Evolutionary conservation across 1,140 invertebrate species (phyloP).

Genomic region (Gonioctena quinquepunctata): DNA sequence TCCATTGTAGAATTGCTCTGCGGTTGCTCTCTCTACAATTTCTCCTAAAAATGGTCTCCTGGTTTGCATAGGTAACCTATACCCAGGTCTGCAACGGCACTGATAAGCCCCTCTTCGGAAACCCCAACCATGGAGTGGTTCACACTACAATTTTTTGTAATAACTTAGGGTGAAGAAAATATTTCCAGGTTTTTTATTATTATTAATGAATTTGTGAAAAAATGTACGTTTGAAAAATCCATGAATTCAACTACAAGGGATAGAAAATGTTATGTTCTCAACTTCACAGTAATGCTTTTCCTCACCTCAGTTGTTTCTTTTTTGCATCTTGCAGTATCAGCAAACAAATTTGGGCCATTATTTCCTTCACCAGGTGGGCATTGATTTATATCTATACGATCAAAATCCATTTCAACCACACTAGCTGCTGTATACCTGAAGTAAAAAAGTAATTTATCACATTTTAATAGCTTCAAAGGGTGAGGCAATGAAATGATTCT

Average conservation of each 20-base stretch:
- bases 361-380: slow-evolving; percentile 91
- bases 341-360: slow-evolving; percentile 85
- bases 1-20: slow-evolving; percentile 88
- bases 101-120: slow-evolving; percentile 95
- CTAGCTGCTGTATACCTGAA: slow-evolving; percentile 87
- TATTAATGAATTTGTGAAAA: too few relatives aligned
- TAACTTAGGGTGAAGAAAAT: too few relatives aligned
- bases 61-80: slow-evolving; percentile 82
- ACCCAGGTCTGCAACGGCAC: slow-evolving; percentile 90
- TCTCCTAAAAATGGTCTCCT: slow-evolving; percentile 90
- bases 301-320: slow-evolving; percentile 88
- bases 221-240: too few relatives aligned
- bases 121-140: slow-evolving; percentile 94
- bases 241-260: not conserved
- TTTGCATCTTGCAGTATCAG: slow-evolving; percentile 89
- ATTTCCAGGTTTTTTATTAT: too few relatives aligned
- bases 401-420: slow-evolving; percentile 96
- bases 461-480: too few relatives aligned
- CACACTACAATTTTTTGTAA: too few relatives aligned
- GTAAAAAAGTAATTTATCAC: too few relatives aligned
- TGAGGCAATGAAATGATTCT: too few relatives aligned
- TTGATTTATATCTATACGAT: slow-evolving; percentile 97
- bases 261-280: not conserved
- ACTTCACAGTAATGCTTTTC: too few relatives aligned
- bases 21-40: slow-evolving; percentile 89